A percentile compares a stretch with the other conserved stretches of the same genome.
Evolutionary conservation across 2,113 vertebrate species (phyloP).

Genomic region (Hydrochoerus hydrochaeris): DNA sequence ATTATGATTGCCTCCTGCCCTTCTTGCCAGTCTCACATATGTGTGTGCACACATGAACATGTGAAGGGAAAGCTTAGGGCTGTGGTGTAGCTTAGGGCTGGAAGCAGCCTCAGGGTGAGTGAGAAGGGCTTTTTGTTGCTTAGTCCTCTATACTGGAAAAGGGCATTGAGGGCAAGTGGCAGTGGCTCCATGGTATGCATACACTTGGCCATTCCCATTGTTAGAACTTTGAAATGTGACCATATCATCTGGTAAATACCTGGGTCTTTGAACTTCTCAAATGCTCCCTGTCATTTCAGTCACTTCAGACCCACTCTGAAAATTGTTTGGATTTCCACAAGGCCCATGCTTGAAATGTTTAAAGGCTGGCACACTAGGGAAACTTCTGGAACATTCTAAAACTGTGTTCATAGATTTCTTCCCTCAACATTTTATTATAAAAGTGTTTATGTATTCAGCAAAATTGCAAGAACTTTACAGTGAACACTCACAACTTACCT

Average conservation of each 20-base stretch:
- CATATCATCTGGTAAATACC: not conserved
- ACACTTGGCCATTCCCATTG: not conserved
- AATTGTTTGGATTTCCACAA: not conserved
- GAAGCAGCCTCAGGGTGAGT: not conserved
- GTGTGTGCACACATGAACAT: fast-evolving
- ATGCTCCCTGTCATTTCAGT: not conserved
- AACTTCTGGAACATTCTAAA: not conserved
- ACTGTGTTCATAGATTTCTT: not conserved
- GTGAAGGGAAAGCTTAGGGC: not conserved
- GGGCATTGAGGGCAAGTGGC: not conserved
- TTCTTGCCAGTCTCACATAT: not conserved
- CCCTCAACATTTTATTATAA: conserved; percentile 40
- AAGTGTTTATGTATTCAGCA: not conserved
- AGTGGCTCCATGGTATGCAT: too few species aligned
- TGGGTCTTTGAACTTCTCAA: conserved; percentile 8
- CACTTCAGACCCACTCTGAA: not conserved
- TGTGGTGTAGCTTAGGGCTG: not conserved
- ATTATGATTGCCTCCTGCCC: not conserved
- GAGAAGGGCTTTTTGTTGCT: not conserved
- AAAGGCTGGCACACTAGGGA: not conserved
- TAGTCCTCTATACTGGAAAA: not conserved
- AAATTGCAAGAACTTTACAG: conserved; percentile 23
- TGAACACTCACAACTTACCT: not conserved
- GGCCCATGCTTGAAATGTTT: not conserved
- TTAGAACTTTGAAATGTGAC: not conserved